phyloP scores from a whole-genome alignment of 35 echinoderm and acorn worm genomes.

The Stichopus chloronotus region DNA sequence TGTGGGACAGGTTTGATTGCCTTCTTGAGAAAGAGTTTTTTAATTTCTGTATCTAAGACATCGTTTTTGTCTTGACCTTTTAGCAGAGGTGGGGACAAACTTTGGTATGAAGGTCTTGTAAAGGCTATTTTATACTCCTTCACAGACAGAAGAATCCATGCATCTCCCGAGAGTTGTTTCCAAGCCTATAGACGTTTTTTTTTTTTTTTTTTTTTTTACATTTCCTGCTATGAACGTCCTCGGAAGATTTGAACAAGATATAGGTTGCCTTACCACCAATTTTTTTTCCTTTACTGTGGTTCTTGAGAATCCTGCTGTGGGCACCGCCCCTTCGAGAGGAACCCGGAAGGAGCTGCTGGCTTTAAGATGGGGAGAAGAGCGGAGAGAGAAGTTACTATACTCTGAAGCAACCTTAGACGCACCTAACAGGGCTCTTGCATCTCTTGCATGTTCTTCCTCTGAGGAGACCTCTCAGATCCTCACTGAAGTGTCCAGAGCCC shows the following conservation, averaged over 20 bases:
- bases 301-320: slow-evolving; percentile 27
- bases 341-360: neutral
- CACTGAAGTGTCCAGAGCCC: no score
- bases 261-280: neutral
- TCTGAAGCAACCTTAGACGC: slow-evolving; percentile 23
- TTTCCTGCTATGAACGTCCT: slow-evolving; percentile 22
- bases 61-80: slow-evolving; percentile 7
- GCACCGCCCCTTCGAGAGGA: neutral
- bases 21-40: slow-evolving; percentile 34
- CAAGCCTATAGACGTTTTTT: neutral
- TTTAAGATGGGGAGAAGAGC: neutral
- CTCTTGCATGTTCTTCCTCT: no score
- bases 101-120: slow-evolving; percentile 21
- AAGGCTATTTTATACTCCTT: slow-evolving; percentile 52
- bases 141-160: slow-evolving; percentile 32
- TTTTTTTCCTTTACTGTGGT: slow-evolving; percentile 6
- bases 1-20: slow-evolving; percentile 6
- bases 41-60: slow-evolving; percentile 8
- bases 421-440: neutral
- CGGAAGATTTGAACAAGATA: neutral
- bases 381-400: neutral
- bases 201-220: no score
- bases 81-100: neutral
- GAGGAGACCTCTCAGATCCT: neutral
- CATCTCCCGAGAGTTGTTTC: slow-evolving; percentile 12